Evolutionary conservation across 1,140 invertebrate genomes (phyloP), one percentile per base, ranked within the genome.

Genomic region (Cataglyphis hispanica): DNA sequence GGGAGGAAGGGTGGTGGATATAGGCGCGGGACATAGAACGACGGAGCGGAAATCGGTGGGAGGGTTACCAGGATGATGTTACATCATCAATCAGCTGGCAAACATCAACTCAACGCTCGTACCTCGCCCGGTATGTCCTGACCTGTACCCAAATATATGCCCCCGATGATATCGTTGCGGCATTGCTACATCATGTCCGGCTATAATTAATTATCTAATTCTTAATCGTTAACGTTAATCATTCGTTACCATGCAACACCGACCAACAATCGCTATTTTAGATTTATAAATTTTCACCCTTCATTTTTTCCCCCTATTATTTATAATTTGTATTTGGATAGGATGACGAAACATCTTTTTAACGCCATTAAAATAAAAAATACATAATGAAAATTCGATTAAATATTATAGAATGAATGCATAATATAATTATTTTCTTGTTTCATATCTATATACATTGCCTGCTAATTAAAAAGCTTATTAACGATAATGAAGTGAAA

Each of bases 1-100:
- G 86, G n/a, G n/a, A 66, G 53, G 60, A 31, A 87, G 84, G 78
- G 80, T 22, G 46, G 53, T 69, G 11, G 46, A 50, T 58, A 64
- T 58, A 64, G 85, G 22, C 11, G 67, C 13, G 40, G 60, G 77
- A 66, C 83, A 85, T 85, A 83, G 77, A 80, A 61, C 66, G 86
- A 87, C 89, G 84, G 85, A 70, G 81, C 87, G 87, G 86, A 90
- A 91, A 90, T 87, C 91, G 88, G 89, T 69, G 85, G 89, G 84
- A 89, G 89, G 70, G 89, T 31, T 60, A 85, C 81, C 86, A 86
- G 91, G 91, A 93, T 93, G 93, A 94, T 92, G 93, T 94, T 93
- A 94, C 93, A 94, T 94, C 94, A 95, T 95, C 94, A 94, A 95
- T 95, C 94, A 94, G 94, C 93, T 93, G 93, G 93, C 91, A 92